These are phyloP conservation scores for Lobophora halterata DNA, from an alignment of 2,888 invertebrate genomes.

Conservation along the genomic window DNA sequence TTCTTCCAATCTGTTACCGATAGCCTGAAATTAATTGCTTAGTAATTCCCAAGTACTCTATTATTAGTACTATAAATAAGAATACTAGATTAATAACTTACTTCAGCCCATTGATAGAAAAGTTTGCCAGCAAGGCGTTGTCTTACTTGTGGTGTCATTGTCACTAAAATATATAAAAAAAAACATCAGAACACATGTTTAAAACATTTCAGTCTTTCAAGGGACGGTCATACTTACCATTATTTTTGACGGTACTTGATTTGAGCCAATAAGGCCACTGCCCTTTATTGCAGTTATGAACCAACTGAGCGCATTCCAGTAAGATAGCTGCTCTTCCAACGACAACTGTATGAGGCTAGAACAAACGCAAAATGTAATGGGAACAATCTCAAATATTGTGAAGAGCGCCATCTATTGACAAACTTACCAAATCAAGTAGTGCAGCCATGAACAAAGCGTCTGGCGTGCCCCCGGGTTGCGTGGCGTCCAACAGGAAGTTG, in stretches of 20 bases:
- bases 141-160: slow-evolving; percentile 66
- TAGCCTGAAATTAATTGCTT: slow-evolving; percentile 66
- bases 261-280: slow-evolving; percentile 99
- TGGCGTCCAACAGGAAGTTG: slow-evolving; percentile 95
- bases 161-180: slow-evolving; percentile 45
- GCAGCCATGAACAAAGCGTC: slow-evolving; percentile 98
- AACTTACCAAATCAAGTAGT: slow-evolving; percentile 92
- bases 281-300: slow-evolving; percentile 98
- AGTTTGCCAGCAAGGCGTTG: slow-evolving; percentile 95
- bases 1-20: slow-evolving; percentile 95
- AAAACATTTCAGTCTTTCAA: too few species aligned
- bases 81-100: slow-evolving; percentile 47
- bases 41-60: too few species aligned
- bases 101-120: slow-evolving; percentile 98
- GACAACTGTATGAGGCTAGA: slow-evolving; percentile 95
- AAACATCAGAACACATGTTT: not conserved
- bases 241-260: slow-evolving; percentile 81
- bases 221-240: slow-evolving; percentile 55
- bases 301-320: slow-evolving; percentile 97
- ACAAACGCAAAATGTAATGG: slow-evolving; percentile 28
- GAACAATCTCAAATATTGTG: too few species aligned
- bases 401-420: too few species aligned
- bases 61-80: not conserved
- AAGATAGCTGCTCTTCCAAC: slow-evolving; percentile 95
- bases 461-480: slow-evolving; percentile 97